Base-by-base conservation (phyloP, 2,113 vertebrate genomes). In the Parotia lawesii region DNA sequence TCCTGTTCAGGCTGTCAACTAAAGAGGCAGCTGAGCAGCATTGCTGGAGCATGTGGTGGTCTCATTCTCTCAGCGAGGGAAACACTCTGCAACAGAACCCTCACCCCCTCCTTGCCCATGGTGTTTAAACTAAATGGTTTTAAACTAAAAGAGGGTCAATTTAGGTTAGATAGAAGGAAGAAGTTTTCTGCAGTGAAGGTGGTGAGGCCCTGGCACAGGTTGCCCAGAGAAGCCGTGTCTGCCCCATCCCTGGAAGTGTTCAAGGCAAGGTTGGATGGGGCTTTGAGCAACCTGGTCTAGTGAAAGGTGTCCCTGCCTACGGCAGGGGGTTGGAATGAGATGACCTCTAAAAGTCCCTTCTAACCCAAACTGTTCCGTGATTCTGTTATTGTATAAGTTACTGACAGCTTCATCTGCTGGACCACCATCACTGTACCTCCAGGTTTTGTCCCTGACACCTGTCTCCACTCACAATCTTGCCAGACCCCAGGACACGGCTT, bases 391-490 rank as follows among this genome's bases (percentile, higher is more conserved):
- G 24, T 25, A 0, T 24, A 33, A 7, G 45, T 57, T 10, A 12
- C 53, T 60, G 4, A 7, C 17, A 4, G 31, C 25, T 33, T 58
- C 24, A 13, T 5, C n/a, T 44, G 51, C 44, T 0, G 4, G 50
- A 2, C 11, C 40, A 3, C 27, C 1, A 2, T 10, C 50, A 5
- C 69, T 5, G 3, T 33, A 1, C 31, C 21, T 16, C 15, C 66
- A 6, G 19, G 1, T 23, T 1, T 6, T 37, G 47, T 12, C 33
- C 16, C 42, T 47, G 45, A 33, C 48, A 15, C 33, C 17, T 8
- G 0, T 35, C 48, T 19, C 22, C 6, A 5, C 37, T 17, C 27
- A 4, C 22, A 3, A 0, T 19, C 48, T 40, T 10, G 0, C 4
- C 65, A 35, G 37, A 60, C 4, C 37, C 51, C 48, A 12, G n/a